These are phyloP conservation scores for Thymelicus acteon DNA, from an alignment of 2,888 invertebrate genomes.

Conservation along the genomic window DNA sequence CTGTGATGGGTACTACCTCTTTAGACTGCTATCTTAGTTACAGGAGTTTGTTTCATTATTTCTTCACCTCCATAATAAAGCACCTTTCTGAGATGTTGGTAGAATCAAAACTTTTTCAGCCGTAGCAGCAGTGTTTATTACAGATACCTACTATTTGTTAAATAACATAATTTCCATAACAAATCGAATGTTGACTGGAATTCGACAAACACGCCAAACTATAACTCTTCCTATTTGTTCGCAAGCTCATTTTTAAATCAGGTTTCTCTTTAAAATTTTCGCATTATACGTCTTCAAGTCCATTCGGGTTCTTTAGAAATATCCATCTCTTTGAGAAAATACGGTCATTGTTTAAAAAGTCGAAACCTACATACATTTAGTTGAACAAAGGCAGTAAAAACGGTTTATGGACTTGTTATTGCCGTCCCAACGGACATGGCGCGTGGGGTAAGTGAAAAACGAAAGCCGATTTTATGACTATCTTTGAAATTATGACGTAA, in stretches of 20 bases:
- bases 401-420: slow-evolving; percentile 85
- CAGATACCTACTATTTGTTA: background rate
- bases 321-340: slow-evolving; percentile 74
- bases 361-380: slow-evolving; percentile 82
- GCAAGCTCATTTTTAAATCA: slow-evolving; percentile 45
- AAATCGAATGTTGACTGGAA: slow-evolving; percentile 7
- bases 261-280: slow-evolving; percentile 53
- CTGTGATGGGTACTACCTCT: no score
- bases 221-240: slow-evolving; percentile 32
- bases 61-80: no score
- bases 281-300: slow-evolving; percentile 49
- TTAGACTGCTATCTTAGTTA: no score
- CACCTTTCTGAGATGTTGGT: no score
- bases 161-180: slow-evolving; percentile 2
- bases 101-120: no score
- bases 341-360: slow-evolving; percentile 84
- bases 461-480: no score
- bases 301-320: slow-evolving; percentile 67
- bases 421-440: slow-evolving; percentile 73
- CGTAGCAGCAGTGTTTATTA: no score
- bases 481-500: no score
- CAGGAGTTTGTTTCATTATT: no score
- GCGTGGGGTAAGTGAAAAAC: slow-evolving; percentile 52
- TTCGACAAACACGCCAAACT: slow-evolving; percentile 18
- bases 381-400: slow-evolving; percentile 85